Evolutionary conservation across 2,113 vertebrate genomes (phyloP).

Genomic region (Syngnathus typhle): DNA sequence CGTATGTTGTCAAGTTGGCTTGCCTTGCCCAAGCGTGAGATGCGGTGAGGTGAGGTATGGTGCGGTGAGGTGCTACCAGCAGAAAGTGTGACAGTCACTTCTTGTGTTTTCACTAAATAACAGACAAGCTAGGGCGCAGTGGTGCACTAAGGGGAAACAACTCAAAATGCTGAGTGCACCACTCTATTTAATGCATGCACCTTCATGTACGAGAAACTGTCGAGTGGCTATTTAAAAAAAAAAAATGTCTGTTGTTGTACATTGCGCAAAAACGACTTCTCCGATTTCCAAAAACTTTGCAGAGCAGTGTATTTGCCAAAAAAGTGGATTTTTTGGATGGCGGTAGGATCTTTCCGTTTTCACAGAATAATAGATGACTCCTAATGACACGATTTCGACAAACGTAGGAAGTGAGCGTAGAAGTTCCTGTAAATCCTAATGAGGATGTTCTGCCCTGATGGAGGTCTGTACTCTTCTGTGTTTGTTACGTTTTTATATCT

Average conservation of each 20-base stretch:
- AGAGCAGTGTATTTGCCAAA: background rate
- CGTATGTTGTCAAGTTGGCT: background rate
- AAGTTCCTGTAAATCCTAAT: background rate
- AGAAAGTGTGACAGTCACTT: background rate
- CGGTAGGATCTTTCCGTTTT: background rate
- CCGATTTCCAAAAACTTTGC: background rate
- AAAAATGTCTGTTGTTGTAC: too few species aligned
- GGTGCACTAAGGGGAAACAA: conserved; percentile 7
- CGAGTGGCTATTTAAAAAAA: background rate
- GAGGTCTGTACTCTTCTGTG: background rate
- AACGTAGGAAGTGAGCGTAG: background rate
- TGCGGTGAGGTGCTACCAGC: background rate
- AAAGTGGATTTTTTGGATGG: background rate
- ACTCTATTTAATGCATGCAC: conserved; percentile 4
- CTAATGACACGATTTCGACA: background rate
- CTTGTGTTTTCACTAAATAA: conserved; percentile 3
- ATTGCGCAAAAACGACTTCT: background rate
- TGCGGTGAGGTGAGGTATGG: background rate
- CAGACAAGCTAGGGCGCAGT: background rate
- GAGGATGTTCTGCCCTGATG: background rate
- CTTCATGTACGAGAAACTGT: background rate
- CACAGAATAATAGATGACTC: background rate
- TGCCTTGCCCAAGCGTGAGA: background rate
- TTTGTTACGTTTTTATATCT: conserved; percentile 1
- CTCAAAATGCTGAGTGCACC: conserved; percentile 9